Conservation (phyloP, 2,888 invertebrate species). For the Megalurothrips usitatus region DNA sequence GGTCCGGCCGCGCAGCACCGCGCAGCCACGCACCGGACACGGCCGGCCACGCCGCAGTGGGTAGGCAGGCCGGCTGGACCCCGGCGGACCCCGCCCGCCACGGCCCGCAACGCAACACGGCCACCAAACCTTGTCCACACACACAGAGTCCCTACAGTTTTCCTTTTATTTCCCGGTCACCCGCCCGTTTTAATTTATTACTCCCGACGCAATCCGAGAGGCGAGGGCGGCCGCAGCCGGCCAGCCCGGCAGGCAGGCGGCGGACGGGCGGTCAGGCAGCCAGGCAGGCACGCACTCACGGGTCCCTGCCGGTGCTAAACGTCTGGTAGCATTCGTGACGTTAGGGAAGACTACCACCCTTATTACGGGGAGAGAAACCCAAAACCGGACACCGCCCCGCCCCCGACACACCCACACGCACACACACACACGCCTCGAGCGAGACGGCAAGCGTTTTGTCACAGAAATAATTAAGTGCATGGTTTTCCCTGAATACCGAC, state of each 20-base stretch:
- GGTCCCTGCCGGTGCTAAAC: background rate
- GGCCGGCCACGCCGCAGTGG: background rate
- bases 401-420: background rate
- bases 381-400: slow-evolving; percentile 1
- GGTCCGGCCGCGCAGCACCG: background rate
- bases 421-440: background rate
- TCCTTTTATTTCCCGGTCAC: slow-evolving; percentile 4
- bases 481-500: slow-evolving; percentile 8
- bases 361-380: slow-evolving; percentile 1
- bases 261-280: background rate
- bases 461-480: slow-evolving; percentile 24
- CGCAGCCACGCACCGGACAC: background rate
- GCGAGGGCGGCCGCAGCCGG: background rate
- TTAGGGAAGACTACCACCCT: background rate
- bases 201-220: background rate
- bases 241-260: background rate
- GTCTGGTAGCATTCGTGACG: slow-evolving; percentile 3
- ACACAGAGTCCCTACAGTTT: background rate
- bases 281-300: background rate
- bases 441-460: background rate
- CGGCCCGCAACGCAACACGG: background rate
- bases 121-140: slow-evolving; percentile 17
- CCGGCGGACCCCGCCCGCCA: background rate
- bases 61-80: background rate
- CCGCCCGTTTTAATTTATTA: slow-evolving; percentile 14